Evolutionary conservation across 2,797 vertebrate genomes (phyloP).

Genomic region (Acropternis orthonyx): DNA sequence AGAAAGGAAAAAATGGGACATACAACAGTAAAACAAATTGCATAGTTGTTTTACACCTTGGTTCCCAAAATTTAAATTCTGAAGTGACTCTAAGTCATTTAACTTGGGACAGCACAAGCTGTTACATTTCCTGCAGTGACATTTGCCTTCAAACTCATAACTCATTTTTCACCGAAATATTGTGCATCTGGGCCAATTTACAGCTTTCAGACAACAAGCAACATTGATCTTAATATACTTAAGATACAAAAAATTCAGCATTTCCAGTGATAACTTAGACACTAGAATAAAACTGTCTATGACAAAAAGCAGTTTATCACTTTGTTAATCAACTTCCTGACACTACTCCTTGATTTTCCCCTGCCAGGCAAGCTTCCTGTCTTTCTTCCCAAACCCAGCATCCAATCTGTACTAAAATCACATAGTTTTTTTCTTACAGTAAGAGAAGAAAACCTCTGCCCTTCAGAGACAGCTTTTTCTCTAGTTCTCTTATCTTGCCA

Average conservation of each 20-base stretch:
- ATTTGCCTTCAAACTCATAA: not conserved
- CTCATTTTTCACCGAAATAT: not conserved
- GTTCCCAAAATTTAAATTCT: not conserved
- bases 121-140: not conserved
- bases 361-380: not conserved
- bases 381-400: not conserved
- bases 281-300: not conserved
- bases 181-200: not conserved
- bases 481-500: not conserved
- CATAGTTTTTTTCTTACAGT: not conserved
- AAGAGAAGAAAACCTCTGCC: not conserved
- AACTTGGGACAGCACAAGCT: not conserved
- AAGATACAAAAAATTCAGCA: not conserved
- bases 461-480: not conserved
- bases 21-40: constrained; percentile 11
- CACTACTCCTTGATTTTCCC: not conserved
- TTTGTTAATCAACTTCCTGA: not conserved
- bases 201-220: not conserved
- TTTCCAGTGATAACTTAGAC: not conserved
- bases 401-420: not conserved
- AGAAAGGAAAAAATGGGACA: constrained; percentile 46
- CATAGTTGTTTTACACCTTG: constrained; percentile 12
- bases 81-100: not conserved
- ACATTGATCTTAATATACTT: not conserved
- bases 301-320: not conserved